Evolutionary conservation across 2,113 vertebrate species (phyloP), one percentile per base, ranked within the genome.

Genomic region (Lagopus muta): DNA sequence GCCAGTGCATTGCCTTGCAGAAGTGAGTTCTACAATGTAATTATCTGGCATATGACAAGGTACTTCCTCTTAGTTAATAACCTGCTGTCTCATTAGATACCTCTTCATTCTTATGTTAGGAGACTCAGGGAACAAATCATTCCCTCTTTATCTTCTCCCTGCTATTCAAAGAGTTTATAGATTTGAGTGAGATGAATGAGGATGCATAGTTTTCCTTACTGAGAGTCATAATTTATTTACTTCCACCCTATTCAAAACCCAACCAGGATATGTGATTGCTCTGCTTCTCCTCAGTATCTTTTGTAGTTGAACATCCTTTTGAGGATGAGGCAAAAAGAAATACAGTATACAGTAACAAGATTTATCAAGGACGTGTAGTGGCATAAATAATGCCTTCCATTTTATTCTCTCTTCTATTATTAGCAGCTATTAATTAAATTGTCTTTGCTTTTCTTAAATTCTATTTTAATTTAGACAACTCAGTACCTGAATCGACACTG

Each of bases 101-200:
- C 45, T 89, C 48, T 57, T 86, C 45, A 21, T 85, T 82, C 48
- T 54, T n/a, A 13, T 32, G 55, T 62, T 66, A 82, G 62, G n/a
- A 93, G n/a, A 74, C 24, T 70, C 27, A 80, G 87, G 13, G 50
- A 95, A 86, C 72, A 94, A 95, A 94, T 93, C 21, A 65, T 78
- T 89, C 47, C 19, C 28, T 86, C 61, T 55, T 86, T 52, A 58
- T 76, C 70, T 75, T 89, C 54, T 86, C 36, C 9, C 64, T 77
- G n/a, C 19, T 88, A 14, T 60, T 88, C 58, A 83, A 84, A 43
- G 65, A 65, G 8, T 70, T 91, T 43, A 66, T n/a, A 70, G 48
- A 48, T 42, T 80, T 80, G n/a, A 88, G 4, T 25, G 20, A 80
- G 24, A 79, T 58, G 11, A 73, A 5, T n/a, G 86, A n/a, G 11